phyloP scores from a whole-genome alignment of 2,797 vertebrate genomes.

The Catharus ustulatus region DNA sequence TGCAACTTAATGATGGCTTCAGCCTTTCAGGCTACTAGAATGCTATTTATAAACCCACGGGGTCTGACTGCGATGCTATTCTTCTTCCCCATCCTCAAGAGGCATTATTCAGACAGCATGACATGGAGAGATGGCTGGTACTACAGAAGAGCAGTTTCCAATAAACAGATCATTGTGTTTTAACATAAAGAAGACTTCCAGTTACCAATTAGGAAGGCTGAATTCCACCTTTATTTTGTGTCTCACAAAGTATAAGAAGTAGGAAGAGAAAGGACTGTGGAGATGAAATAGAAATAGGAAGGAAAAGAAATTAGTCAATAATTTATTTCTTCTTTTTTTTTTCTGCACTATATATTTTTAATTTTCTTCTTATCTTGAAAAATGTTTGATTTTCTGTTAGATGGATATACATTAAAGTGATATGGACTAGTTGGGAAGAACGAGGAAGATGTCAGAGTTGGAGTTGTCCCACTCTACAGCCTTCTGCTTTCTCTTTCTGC shows the following conservation, averaged over 20 bases:
- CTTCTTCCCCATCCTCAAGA: conserved; percentile 33
- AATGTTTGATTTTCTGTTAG: background rate
- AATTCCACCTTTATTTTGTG: conserved; percentile 21
- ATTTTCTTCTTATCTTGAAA: background rate
- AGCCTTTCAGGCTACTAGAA: conserved; percentile 34
- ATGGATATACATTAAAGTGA: background rate
- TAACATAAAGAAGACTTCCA: conserved; percentile 53
- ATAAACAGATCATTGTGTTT: conserved; percentile 65
- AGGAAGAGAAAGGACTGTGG: background rate
- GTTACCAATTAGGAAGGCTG: background rate
- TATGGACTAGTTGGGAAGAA: background rate
- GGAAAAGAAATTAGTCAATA: background rate
- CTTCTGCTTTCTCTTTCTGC: background rate
- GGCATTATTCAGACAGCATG: conserved; percentile 42
- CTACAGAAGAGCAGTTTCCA: conserved; percentile 49
- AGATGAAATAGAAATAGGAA: background rate
- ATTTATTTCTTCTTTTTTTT: rapidly evolving
- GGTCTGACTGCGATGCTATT: conserved; percentile 14
- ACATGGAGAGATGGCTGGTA: conserved; percentile 44
- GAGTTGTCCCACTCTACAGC: background rate
- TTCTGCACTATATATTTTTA: background rate
- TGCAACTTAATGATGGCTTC: conserved; percentile 42
- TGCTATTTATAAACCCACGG: conserved; percentile 36
- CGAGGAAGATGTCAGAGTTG: background rate
- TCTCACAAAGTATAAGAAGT: background rate